Conservation (phyloP, 2,113 vertebrate species). For the Columba livia region DNA sequence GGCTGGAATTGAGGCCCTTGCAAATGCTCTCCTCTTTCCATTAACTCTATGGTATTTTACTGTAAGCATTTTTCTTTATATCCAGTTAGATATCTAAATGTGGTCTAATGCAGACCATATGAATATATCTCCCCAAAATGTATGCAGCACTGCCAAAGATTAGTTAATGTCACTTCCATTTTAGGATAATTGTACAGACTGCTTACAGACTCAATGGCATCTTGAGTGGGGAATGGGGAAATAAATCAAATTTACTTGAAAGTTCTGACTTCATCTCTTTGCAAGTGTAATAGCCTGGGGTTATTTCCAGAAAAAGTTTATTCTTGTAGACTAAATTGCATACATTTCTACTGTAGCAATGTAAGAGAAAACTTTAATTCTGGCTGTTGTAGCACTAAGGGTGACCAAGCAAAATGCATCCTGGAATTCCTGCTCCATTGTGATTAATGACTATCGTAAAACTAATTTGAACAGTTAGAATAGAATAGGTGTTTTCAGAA, state of each 20-base stretch:
- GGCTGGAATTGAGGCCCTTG: background rate
- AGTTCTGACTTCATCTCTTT: background rate
- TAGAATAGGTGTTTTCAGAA: background rate
- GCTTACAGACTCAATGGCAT: background rate
- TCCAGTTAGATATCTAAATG: background rate
- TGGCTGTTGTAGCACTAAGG: background rate
- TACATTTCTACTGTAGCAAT: background rate
- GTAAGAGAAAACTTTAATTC: background rate
- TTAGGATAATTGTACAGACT: background rate
- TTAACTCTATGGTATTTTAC: background rate
- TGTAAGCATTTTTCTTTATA: background rate
- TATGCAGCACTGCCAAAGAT: background rate
- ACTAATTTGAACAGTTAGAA: background rate
- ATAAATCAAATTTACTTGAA: background rate
- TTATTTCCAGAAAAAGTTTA: background rate
- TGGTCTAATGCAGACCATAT: background rate
- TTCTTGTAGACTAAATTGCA: background rate
- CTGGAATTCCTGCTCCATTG: background rate
- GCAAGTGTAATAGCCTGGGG: background rate
- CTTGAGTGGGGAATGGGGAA: background rate
- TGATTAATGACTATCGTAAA: background rate
- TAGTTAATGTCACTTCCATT: background rate
- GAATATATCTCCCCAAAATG: background rate
- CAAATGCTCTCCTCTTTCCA: background rate
- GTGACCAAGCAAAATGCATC: background rate